These are phyloP conservation scores for Carcharodon carcharias DNA, from an alignment of 2,797 vertebrate genomes.

Conservation along the genomic window DNA sequence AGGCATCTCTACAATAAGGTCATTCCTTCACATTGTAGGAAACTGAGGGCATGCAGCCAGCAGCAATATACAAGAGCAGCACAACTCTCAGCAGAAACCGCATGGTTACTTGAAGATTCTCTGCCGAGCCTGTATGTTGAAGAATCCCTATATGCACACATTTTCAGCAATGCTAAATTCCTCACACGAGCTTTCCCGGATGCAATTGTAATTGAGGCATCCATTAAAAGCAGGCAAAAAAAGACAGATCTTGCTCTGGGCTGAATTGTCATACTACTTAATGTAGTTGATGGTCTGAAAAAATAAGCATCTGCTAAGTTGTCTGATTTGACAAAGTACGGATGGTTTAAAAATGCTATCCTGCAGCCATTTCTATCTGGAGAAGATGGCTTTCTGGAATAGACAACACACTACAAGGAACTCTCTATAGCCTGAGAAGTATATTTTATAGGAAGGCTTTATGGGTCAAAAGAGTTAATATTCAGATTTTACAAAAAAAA, in stretches of 20 bases:
- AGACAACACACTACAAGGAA: not conserved
- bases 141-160: not conserved
- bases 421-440: not conserved
- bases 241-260: constrained; percentile 34
- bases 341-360: constrained; percentile 32
- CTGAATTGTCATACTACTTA: constrained; percentile 20
- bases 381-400: not conserved
- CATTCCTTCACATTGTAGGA: not conserved
- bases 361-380: constrained; percentile 6
- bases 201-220: constrained; percentile 29
- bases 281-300: constrained; percentile 35
- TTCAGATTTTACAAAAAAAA: not conserved
- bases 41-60: not conserved
- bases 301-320: constrained; percentile 36
- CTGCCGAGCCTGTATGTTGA: not conserved
- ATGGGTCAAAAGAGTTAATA: not conserved
- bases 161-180: not conserved
- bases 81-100: not conserved
- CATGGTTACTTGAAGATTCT: not conserved
- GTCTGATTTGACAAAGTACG: constrained; percentile 34
- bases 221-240: constrained; percentile 29
- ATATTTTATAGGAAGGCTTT: not conserved
- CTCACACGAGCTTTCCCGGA: not conserved
- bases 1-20: not conserved
- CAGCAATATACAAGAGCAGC: not conserved